Evolutionary conservation across 2,888 invertebrate genomes (phyloP).

Genomic region (Drosophila phalerata): DNA sequence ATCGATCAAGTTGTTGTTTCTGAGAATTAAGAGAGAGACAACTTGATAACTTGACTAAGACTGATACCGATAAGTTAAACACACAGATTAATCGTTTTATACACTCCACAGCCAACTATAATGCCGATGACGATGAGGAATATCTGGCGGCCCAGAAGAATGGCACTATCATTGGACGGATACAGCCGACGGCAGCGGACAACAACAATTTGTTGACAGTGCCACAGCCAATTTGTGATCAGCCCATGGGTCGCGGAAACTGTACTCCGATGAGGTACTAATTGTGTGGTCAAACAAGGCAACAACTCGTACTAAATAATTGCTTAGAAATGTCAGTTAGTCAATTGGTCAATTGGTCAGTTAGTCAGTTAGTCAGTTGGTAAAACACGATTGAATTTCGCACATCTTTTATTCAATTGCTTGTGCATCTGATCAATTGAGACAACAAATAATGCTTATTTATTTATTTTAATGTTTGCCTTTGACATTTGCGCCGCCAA

Average conservation of each 20-base stretch:
- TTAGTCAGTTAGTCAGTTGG: conserved; percentile 7
- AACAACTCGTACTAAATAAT: conserved; percentile 1
- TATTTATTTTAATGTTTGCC: conserved; percentile 26
- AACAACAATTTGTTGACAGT: conserved; percentile 83
- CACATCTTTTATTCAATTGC: conserved; percentile 37
- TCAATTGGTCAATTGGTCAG: conserved; percentile 5
- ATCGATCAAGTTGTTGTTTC: background rate
- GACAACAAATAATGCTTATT: background rate
- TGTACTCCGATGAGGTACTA: conserved; percentile 82
- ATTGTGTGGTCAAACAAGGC: conserved; percentile 57
- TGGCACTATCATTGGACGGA: conserved; percentile 77
- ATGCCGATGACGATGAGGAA: conserved; percentile 86
- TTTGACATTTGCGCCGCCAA: conserved; percentile 29
- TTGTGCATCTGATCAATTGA: conserved; percentile 52
- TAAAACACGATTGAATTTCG: conserved; percentile 25
- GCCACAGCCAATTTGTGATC: conserved; percentile 83
- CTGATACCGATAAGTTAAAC: conserved; percentile 6
- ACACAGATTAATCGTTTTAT: conserved; percentile 1
- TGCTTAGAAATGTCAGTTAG: conserved; percentile 19
- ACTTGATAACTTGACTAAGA: background rate
- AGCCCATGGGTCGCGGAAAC: conserved; percentile 81
- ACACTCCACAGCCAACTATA: conserved; percentile 83
- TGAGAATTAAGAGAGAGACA: background rate
- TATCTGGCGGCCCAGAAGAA: conserved; percentile 80
- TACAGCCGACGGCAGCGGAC: conserved; percentile 72